These are phyloP conservation scores for Acanthurus lineatus DNA, from an alignment of 2,797 vertebrate genomes.

Conservation along the genomic window DNA sequence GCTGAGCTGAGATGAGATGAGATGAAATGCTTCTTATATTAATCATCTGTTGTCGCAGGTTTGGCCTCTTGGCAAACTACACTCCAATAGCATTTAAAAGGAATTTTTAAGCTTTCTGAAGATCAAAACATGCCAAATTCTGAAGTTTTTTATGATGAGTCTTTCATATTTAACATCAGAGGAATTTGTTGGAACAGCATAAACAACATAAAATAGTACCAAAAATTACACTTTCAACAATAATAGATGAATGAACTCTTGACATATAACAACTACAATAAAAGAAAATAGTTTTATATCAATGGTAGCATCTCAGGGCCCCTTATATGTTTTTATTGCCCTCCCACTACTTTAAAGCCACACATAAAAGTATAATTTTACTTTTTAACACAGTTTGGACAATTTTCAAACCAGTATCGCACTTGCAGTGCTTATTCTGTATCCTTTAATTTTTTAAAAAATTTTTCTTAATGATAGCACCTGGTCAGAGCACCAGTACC, in stretches of 20 bases:
- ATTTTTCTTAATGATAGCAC: conserved; percentile 70
- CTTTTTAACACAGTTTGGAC: neutral
- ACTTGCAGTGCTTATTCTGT: neutral
- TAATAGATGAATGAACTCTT: neutral
- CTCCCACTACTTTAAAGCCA: neutral
- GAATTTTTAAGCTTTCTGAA: conserved; percentile 15
- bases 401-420: neutral
- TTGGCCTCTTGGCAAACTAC: neutral
- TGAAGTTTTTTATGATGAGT: conserved; percentile 13
- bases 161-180: conserved; percentile 16
- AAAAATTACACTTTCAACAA: conserved; percentile 3
- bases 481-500: conserved; percentile 99
- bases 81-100: conserved; percentile 9
- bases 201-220: conserved; percentile 11
- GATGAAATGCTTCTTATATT: conserved; percentile 15
- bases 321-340: neutral
- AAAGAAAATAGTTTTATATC: neutral
- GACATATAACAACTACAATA: neutral
- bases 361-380: neutral
- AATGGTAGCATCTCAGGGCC: neutral
- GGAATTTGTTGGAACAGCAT: neutral
- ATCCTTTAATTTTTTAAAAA: neutral
- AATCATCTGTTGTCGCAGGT: neutral
- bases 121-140: conserved; percentile 33
- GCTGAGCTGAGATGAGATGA: conserved; percentile 5